A percentile compares a stretch with the other conserved stretches of the same genome.
Conservation (phyloP, 2,888 invertebrate species). For the Carabus problematicus region DNA sequence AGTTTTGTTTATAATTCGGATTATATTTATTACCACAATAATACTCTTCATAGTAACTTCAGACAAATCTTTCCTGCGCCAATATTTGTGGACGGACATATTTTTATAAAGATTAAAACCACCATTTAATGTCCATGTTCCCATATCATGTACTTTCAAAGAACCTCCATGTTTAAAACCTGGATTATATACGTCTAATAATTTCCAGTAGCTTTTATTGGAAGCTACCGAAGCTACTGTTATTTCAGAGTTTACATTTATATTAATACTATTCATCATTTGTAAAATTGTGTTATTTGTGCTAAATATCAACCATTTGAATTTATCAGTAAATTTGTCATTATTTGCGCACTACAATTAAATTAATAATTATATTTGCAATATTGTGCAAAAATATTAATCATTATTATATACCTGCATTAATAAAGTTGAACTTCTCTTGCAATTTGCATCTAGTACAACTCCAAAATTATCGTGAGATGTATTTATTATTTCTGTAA, state of each 20-base stretch:
- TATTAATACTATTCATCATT: not conserved
- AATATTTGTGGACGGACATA: slow-evolving; percentile 18
- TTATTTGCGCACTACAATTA: slow-evolving; percentile 20
- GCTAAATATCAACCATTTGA: slow-evolving; percentile 29
- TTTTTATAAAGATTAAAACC: slow-evolving; percentile 13
- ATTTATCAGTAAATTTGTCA: slow-evolving; percentile 27
- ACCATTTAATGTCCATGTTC: slow-evolving; percentile 12
- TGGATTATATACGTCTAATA: slow-evolving; percentile 32
- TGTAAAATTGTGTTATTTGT: slow-evolving; percentile 1
- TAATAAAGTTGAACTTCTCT: slow-evolving; percentile 30
- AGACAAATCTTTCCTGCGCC: slow-evolving; percentile 17
- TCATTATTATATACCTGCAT: slow-evolving; percentile 36
- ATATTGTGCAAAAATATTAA: not conserved
- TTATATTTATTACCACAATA: slow-evolving; percentile 14
- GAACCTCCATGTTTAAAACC: slow-evolving; percentile 14
- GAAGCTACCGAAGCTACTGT: slow-evolving; percentile 1
- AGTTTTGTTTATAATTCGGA: not conserved
- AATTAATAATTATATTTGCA: not conserved
- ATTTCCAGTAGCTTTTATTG: slow-evolving; percentile 8
- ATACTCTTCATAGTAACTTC: slow-evolving; percentile 14
- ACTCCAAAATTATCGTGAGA: slow-evolving; percentile 42
- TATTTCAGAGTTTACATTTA: slow-evolving; percentile 31
- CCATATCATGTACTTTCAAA: slow-evolving; percentile 18
- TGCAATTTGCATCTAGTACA: slow-evolving; percentile 45
- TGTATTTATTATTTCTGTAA: slow-evolving; percentile 23